Percentiles rank a stretch among this genome's conserved stretches.
Conservation (phyloP, 92 coral and sea anemone genomes). For the Ricordea florida region DNA sequence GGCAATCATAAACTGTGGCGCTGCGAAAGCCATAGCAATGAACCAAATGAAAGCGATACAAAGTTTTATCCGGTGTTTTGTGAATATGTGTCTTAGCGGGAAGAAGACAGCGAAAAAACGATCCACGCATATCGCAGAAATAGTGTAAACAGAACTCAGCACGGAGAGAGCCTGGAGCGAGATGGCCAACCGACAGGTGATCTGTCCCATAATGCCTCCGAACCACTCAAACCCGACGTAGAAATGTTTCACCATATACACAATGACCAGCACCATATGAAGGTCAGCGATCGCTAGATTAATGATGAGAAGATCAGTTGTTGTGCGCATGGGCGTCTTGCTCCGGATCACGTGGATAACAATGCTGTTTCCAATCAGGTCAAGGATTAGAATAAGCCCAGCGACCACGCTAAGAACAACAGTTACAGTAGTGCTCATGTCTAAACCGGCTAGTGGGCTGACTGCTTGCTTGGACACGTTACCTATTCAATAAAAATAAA, state of each 20-base stretch:
- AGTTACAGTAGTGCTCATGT: background rate
- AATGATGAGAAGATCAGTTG: conserved; percentile 63
- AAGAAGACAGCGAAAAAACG: conserved; percentile 67
- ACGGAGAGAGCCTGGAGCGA: conserved; percentile 62
- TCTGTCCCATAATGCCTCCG: conserved; percentile 68
- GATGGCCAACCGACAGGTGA: conserved; percentile 55
- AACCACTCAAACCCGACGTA: conserved; percentile 67
- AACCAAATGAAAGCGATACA: conserved; percentile 51
- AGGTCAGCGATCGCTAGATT: conserved; percentile 84
- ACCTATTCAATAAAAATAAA: background rate
- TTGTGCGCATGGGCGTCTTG: conserved; percentile 71
- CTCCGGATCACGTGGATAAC: conserved; percentile 76
- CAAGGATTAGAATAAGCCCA: conserved; percentile 32
- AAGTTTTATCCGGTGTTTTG: conserved; percentile 16
- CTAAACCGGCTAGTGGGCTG: background rate
- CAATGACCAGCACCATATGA: conserved; percentile 62
- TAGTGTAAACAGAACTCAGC: conserved; percentile 63
- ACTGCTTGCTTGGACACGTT: background rate
- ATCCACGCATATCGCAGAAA: conserved; percentile 70
- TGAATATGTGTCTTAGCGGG: conserved; percentile 55
- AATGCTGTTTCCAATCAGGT: conserved; percentile 66
- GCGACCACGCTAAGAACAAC: conserved; percentile 56
- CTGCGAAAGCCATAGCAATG: conserved; percentile 46
- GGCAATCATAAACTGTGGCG: conserved; percentile 58
- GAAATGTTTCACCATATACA: conserved; percentile 56